Evolutionary conservation across 1,140 invertebrate genomes (phyloP).

Genomic region (Pissodes strobi): DNA sequence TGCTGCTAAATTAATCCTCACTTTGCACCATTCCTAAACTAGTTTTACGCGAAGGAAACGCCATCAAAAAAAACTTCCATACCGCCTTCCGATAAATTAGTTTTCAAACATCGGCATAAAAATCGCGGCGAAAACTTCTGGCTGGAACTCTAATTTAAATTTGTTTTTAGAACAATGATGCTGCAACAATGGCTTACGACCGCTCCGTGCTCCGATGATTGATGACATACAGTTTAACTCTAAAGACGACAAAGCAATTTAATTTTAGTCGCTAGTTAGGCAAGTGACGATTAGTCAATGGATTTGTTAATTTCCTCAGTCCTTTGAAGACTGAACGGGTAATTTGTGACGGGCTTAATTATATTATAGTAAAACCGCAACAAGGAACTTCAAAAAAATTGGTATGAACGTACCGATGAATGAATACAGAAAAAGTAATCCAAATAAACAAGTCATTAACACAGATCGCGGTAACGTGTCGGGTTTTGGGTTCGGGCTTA

Average conservation of each 20-base stretch:
- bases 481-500: too few relatives aligned
- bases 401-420: conserved; percentile 8
- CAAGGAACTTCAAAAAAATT: conserved; percentile 1
- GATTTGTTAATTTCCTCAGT: conserved; percentile 32
- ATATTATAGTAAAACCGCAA: conserved; percentile 10
- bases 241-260: conserved; percentile 24
- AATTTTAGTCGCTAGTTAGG: conserved; percentile 33
- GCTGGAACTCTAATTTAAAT: conserved; percentile 14
- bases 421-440: conserved; percentile 17
- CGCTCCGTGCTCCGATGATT: conserved; percentile 17
- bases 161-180: conserved; percentile 30
- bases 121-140: not conserved
- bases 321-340: conserved; percentile 26
- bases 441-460: conserved; percentile 28
- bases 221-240: conserved; percentile 22
- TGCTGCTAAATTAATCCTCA: too few relatives aligned
- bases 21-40: too few relatives aligned
- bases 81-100: too few relatives aligned
- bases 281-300: conserved; percentile 36
- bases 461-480: not conserved
- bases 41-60: too few relatives aligned
- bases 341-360: conserved; percentile 32
- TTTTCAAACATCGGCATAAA: too few relatives aligned
- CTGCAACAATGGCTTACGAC: conserved; percentile 27
- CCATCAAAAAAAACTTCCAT: too few relatives aligned